phyloP scores from a whole-genome alignment of 2,113 vertebrate species.

The Cyprinodon tularosa region DNA sequence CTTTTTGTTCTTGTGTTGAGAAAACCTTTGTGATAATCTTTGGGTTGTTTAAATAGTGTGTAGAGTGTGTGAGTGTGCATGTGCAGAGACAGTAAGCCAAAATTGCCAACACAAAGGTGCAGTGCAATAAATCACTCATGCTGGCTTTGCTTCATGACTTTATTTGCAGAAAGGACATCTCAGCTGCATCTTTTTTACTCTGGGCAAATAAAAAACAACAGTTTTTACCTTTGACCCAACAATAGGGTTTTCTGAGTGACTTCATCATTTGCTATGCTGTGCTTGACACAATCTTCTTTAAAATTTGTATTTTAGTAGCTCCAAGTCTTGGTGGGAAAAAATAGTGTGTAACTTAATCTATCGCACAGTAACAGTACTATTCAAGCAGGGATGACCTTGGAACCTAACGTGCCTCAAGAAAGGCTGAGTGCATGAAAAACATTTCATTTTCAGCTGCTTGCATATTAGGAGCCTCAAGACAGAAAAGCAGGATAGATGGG shows the following conservation, averaged over 20 bases:
- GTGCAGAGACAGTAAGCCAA: conserved; percentile 18
- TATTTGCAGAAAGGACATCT: conserved; percentile 26
- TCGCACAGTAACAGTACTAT: conserved; percentile 7
- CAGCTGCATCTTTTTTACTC: conserved; percentile 35
- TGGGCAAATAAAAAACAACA: conserved; percentile 51
- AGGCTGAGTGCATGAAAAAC: conserved; percentile 3
- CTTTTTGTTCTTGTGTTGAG: conserved; percentile 4
- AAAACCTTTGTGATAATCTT: background rate
- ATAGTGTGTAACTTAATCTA: background rate
- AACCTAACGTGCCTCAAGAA: background rate
- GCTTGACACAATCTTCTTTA: conserved; percentile 19
- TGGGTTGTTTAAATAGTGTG: conserved; percentile 2
- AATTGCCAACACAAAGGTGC: conserved; percentile 21
- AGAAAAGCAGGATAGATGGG: background rate
- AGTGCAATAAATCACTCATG: conserved; percentile 35
- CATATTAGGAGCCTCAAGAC: background rate
- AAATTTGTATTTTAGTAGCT: conserved; percentile 24
- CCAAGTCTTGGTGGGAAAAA: background rate
- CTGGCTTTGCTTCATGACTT: conserved; percentile 35
- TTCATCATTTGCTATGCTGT: conserved; percentile 22
- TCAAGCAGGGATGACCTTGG: conserved; percentile 24
- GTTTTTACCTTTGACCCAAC: conserved; percentile 39
- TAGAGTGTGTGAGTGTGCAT: background rate
- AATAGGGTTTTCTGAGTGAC: conserved; percentile 19
- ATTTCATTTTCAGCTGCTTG: conserved; percentile 9